Percentiles rank a stretch among this genome's conserved stretches.
Evolutionary conservation across 2,797 vertebrate species (phyloP).

Genomic region (Helicolenus hilgendorfi): DNA sequence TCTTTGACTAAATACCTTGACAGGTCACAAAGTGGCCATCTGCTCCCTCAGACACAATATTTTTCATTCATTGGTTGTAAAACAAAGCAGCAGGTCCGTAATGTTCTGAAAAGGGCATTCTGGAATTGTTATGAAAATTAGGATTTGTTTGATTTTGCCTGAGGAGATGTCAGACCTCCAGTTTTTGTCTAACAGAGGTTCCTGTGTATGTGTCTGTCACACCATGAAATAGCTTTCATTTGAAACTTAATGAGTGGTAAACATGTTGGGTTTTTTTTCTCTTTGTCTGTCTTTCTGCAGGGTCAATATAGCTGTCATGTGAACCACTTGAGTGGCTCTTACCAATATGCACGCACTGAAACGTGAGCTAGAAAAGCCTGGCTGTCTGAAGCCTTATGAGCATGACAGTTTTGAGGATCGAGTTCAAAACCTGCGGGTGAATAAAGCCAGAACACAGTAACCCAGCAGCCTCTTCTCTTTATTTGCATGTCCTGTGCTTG

Average conservation of each 20-base stretch:
- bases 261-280: slow-evolving; percentile 53
- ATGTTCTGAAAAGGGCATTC: slow-evolving; percentile 13
- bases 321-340: slow-evolving; percentile 72
- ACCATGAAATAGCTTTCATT: slow-evolving; percentile 55
- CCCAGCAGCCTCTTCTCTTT: neutral
- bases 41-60: slow-evolving; percentile 5
- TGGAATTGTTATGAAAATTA: slow-evolving; percentile 28
- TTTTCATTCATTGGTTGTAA: slow-evolving; percentile 19
- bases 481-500: slow-evolving; percentile 4
- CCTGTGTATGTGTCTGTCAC: slow-evolving; percentile 2
- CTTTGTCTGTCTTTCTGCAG: slow-evolving; percentile 55
- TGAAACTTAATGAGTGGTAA: slow-evolving; percentile 68
- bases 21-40: slow-evolving; percentile 29
- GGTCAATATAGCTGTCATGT: slow-evolving; percentile 72
- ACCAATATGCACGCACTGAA: slow-evolving; percentile 56
- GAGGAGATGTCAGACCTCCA: neutral
- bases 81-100: slow-evolving; percentile 18
- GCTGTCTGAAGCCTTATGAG: slow-evolving; percentile 29
- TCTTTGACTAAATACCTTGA: slow-evolving; percentile 30
- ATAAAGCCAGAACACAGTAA: slow-evolving; percentile 18
- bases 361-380: slow-evolving; percentile 65
- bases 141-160: slow-evolving; percentile 41
- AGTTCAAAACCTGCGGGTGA: slow-evolving; percentile 54
- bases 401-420: slow-evolving; percentile 53
- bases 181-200: slow-evolving; percentile 7